Percentiles rank a stretch among this genome's conserved stretches.
These are phyloP conservation scores for Burhinus bistriatus DNA, from an alignment of 2,113 vertebrate genomes.

Conservation along the genomic window DNA sequence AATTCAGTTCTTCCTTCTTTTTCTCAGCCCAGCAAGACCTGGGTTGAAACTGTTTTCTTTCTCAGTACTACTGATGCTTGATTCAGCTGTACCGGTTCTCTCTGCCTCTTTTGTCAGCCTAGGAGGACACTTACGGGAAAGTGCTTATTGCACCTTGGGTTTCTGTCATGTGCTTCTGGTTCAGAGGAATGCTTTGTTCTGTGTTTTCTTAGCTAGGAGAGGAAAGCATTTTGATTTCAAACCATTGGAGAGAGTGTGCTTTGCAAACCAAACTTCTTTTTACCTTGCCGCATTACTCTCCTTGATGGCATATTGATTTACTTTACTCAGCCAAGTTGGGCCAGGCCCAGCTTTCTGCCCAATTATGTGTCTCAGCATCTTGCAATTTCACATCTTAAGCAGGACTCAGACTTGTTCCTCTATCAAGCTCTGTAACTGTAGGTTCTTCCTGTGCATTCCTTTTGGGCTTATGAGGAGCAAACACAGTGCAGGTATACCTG, in stretches of 20 bases:
- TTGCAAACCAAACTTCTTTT: background rate
- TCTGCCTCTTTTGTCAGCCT: background rate
- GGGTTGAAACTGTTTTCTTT: background rate
- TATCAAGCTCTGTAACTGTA: background rate
- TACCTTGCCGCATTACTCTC: background rate
- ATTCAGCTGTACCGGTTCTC: background rate
- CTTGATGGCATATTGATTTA: conserved; percentile 3
- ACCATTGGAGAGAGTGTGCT: background rate
- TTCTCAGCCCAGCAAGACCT: background rate
- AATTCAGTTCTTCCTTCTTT: background rate
- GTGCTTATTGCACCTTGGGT: background rate
- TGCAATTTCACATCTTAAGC: background rate
- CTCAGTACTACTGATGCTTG: background rate
- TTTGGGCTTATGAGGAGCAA: background rate
- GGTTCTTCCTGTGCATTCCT: background rate
- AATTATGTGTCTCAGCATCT: background rate
- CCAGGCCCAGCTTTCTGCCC: background rate
- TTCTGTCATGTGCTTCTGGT: background rate
- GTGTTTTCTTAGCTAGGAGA: background rate
- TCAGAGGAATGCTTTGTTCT: background rate
- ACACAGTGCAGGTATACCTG: background rate
- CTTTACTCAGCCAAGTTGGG: background rate
- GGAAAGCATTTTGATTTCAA: background rate
- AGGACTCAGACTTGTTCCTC: background rate
- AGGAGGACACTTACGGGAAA: background rate